phyloP scores from a whole-genome alignment of 2,797 vertebrate species.

The Danio aesculapii region DNA sequence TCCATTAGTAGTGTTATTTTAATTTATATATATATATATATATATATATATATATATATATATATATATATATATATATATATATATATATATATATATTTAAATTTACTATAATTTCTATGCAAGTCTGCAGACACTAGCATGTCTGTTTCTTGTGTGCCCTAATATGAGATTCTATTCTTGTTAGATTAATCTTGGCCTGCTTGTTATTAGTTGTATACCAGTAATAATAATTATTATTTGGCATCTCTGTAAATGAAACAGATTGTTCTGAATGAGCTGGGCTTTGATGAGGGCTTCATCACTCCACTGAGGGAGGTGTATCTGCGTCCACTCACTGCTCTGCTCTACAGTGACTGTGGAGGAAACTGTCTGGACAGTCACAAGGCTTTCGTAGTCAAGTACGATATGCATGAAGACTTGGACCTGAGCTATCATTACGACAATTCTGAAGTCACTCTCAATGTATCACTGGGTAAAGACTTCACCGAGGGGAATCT shows the following conservation, averaged over 20 bases:
- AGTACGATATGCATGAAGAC: slow-evolving; percentile 87
- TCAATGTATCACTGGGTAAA: slow-evolving; percentile 92
- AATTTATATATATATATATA: no score
- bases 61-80: no score
- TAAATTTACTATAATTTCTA: no score
- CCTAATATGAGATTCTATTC: background rate
- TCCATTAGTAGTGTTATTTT: no score
- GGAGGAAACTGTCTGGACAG: slow-evolving; percentile 88
- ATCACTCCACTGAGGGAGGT: slow-evolving; percentile 87
- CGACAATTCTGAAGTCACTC: slow-evolving; percentile 94
- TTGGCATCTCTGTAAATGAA: background rate
- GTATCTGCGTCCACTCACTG: slow-evolving; percentile 84
- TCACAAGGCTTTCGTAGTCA: slow-evolving; percentile 94
- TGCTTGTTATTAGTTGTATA: background rate
- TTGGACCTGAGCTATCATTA: slow-evolving; percentile 92
- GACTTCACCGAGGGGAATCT: slow-evolving; percentile 91
- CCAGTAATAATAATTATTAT: background rate
- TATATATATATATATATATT: no score
- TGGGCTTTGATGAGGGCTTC: slow-evolving; percentile 88
- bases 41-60: no score
- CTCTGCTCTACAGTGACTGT: slow-evolving; percentile 88
- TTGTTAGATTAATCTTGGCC: background rate
- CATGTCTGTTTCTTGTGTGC: background rate
- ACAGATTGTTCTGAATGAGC: slow-evolving; percentile 91
- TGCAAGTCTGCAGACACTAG: no score